Evolutionary conservation across 1,140 invertebrate genomes (phyloP), one percentile per base, ranked within the genome.

Genomic region (Lerema accius): DNA sequence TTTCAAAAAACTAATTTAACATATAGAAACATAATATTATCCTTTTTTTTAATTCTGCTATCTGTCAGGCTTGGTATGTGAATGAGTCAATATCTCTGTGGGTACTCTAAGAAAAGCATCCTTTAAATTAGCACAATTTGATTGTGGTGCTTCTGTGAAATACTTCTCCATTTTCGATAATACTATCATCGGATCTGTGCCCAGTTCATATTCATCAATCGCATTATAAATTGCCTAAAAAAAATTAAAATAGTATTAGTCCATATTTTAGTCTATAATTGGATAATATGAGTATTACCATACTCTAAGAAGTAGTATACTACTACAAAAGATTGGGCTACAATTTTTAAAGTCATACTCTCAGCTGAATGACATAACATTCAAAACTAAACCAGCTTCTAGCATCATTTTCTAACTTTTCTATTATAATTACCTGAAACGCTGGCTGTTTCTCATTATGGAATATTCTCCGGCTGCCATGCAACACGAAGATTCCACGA

Each of bases 401-500:
- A n/a, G n/a, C n/a, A n/a, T n/a, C n/a, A n/a, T n/a, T n/a, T n/a
- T n/a, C n/a, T n/a, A n/a, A n/a, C n/a, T n/a, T n/a, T n/a, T n/a
- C n/a, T n/a, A n/a, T n/a, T n/a, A n/a, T n/a, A n/a, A n/a, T 92
- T 32, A 95, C 94, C 83, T 94, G 94, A 79, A 98, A 98, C 0
- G 96, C 94, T 0, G 96, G 96, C 74, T 98, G 96, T 86, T 97
- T 98, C 48, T 90, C 60, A 3, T 94, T 95, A 79, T 97, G 96
- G 86, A 98, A 98, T 19, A 95, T 95, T 7, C 95, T 93, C 55
- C 97, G 91, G 68, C 96, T 98, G 2, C 97, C 98, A 89, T 99
- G 98, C n/a, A 99, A 76, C 1, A 98, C 93, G 62, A 94, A 91
- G 9, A 97, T 94, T 3, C 97, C 97, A n/a, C 93, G 72, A 50